A percentile compares a stretch with the other conserved stretches of the same genome.
Conservation (phyloP, 2,113 vertebrate genomes). For the Lepidothrix coronata region DNA sequence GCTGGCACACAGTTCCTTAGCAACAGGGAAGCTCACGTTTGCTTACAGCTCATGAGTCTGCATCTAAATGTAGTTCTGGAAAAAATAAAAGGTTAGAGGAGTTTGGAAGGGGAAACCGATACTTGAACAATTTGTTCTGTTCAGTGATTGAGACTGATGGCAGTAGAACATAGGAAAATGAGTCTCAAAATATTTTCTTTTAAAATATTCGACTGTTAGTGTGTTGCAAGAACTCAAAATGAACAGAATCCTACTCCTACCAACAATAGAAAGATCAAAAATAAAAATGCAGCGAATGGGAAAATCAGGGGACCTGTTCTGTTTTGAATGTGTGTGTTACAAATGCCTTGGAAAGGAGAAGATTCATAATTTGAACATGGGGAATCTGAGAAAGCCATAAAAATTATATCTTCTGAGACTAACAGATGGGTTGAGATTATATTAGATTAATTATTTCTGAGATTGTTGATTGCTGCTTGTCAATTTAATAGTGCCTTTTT, state of each 20-base stretch:
- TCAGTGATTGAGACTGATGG: neutral
- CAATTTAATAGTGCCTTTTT: neutral
- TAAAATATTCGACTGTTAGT: neutral
- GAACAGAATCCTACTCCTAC: neutral
- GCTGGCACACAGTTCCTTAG: slow-evolving; percentile 51
- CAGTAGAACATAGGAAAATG: neutral
- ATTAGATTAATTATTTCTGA: neutral
- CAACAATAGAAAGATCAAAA: neutral
- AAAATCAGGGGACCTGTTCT: rapidly evolving
- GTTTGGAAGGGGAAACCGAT: slow-evolving; percentile 48
- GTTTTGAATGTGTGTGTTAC: neutral
- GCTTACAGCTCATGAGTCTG: slow-evolving; percentile 29
- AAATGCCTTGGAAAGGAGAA: neutral
- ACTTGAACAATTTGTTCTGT: neutral
- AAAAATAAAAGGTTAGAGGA: slow-evolving; percentile 47
- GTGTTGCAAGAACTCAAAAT: neutral
- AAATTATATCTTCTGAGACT: neutral
- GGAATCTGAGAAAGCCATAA: neutral
- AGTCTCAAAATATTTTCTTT: neutral
- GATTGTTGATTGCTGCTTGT: neutral
- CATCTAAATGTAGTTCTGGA: slow-evolving; percentile 66
- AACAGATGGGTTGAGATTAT: neutral
- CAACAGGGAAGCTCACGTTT: slow-evolving; percentile 61
- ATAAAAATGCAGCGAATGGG: neutral
- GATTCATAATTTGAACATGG: neutral